Evolutionary conservation across 2,113 vertebrate species (phyloP), one percentile per base, ranked within the genome.

Genomic region (Lampris megalopsis): DNA sequence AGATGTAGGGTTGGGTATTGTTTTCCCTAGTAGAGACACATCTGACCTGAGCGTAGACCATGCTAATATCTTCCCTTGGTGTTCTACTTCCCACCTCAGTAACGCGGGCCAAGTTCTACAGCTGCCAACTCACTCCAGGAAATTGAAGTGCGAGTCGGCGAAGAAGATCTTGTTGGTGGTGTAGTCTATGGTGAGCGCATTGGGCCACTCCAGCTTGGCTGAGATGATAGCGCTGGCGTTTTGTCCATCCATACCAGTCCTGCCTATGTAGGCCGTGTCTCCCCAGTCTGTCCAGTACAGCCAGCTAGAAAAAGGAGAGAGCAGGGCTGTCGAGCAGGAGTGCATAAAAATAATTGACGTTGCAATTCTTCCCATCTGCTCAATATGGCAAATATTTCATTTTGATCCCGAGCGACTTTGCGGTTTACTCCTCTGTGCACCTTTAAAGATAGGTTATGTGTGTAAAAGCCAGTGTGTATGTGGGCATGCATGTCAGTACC

Each of bases 221-320:
- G 89, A 92, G 60, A 94, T 81, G 13, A 94, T 84, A 41, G 92
- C 92, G 3, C 67, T 90, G 71, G 88, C 10, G 3, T 92, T 89
- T 9, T 0, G 83, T 70, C 93, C 92, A 9, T 93, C 86, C 93
- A 94, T 93, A 71, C 93, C 93, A 43, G 53, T 84, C 75, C 93
- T 88, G 77, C 91, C 93, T 1, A 94, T 92, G 67, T 90, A 94
- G 2, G 93, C 87, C 0, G 10, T 13, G 49, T 92, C 86, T 0
- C 65, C 90, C 93, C 89, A 93, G 71, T 94, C 91, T 0, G 93
- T 94, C 92, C 93, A 94, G 71, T 93, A 94, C 58, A 94, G 73
- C 91, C 91, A 93, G 47, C 93, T 94, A 74, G 3, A 52, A 3
- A 47, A 3, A 48, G 42, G 45, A 9, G 35, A 41, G 9, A 6